phyloP scores from a whole-genome alignment of 1,140 invertebrate species.

The Ips nitidus region DNA sequence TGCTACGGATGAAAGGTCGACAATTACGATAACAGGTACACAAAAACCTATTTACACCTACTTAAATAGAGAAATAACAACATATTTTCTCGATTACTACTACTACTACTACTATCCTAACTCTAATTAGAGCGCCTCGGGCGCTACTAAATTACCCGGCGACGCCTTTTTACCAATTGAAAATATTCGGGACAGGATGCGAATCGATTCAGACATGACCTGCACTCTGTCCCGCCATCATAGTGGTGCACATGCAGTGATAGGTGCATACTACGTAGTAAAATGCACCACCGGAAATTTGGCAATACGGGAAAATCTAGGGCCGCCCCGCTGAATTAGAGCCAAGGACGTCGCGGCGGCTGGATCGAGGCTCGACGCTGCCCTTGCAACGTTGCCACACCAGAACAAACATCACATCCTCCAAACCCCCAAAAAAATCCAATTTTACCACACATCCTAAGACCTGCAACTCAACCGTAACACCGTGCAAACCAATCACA shows the following conservation, averaged over 20 bases:
- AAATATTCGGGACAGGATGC: constrained; percentile 3
- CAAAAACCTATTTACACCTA: too few species aligned
- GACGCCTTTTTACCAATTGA: background rate
- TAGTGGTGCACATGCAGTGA: constrained; percentile 9
- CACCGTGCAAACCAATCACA: too few species aligned
- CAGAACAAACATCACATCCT: background rate
- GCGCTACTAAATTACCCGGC: background rate
- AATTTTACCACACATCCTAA: too few species aligned
- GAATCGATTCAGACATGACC: constrained; percentile 11
- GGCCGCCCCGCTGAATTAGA: constrained; percentile 23
- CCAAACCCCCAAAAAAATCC: background rate
- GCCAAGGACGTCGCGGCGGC: constrained; percentile 20
- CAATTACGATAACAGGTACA: too few species aligned
- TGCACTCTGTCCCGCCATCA: constrained; percentile 5
- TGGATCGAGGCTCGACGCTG: constrained; percentile 4
- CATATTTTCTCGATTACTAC: too few species aligned
- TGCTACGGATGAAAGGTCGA: too few species aligned
- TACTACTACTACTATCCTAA: too few species aligned
- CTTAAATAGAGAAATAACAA: too few species aligned
- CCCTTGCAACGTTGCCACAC: background rate
- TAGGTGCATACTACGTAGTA: constrained; percentile 20
- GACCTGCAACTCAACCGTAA: too few species aligned
- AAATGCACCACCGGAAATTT: constrained; percentile 16
- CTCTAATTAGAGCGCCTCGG: too few species aligned
- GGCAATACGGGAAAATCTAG: constrained; percentile 19